These are phyloP conservation scores for Scaptomyza graminum DNA, from an alignment of 1,140 invertebrate species.

Conservation along the genomic window DNA sequence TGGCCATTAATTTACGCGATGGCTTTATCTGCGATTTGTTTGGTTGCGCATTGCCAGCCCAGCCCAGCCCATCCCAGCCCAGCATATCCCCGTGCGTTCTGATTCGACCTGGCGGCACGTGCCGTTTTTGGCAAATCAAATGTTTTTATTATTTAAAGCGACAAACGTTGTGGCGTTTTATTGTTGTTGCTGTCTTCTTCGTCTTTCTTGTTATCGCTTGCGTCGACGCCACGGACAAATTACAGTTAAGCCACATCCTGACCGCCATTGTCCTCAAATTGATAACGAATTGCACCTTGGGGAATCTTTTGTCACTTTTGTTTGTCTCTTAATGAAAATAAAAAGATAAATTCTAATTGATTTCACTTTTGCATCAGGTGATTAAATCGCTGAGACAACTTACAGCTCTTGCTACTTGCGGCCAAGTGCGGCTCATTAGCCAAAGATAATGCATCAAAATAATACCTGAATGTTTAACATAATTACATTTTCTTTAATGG, in stretches of 20 bases:
- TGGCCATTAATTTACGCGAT: conserved; percentile 77
- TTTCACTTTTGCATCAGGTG: conserved; percentile 58
- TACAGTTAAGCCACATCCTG: conserved; percentile 74
- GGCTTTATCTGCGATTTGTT: conserved; percentile 77
- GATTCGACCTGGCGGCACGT: conserved; percentile 65
- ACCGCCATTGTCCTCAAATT: conserved; percentile 72
- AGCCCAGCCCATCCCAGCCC: not conserved
- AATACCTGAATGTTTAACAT: conserved; percentile 62
- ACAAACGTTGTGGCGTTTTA: conserved; percentile 73
- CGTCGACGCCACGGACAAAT: conserved; percentile 64
- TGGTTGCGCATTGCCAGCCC: conserved; percentile 61
- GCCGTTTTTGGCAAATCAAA: conserved; percentile 78
- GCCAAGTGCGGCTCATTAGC: conserved; percentile 61
- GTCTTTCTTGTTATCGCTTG: conserved; percentile 45
- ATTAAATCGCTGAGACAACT: conserved; percentile 45
- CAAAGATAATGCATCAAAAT: conserved; percentile 72
- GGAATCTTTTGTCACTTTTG: conserved; percentile 50
- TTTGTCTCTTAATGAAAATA: conserved; percentile 69
- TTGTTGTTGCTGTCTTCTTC: conserved; percentile 70
- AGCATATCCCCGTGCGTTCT: not conserved
- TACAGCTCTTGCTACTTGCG: conserved; percentile 3
- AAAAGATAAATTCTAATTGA: conserved; percentile 81
- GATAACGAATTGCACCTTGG: conserved; percentile 80
- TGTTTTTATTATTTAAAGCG: conserved; percentile 82
- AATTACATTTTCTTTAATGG: conserved; percentile 71